phyloP scores from a whole-genome alignment of 1,140 invertebrate species.

The Tigriopus japonicus region DNA sequence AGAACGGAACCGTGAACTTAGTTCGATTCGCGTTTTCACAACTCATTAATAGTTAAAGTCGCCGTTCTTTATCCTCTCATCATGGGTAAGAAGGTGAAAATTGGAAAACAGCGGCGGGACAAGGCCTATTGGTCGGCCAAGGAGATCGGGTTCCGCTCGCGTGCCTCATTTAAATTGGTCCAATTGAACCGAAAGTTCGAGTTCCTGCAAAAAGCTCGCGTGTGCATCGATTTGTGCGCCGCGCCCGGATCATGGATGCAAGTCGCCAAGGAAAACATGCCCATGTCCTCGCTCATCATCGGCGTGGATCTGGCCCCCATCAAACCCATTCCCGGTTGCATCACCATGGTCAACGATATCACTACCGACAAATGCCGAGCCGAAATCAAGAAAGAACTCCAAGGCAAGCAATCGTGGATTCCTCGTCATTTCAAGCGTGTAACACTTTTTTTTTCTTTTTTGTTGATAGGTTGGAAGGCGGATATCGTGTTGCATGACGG shows the following conservation, averaged over 20 bases:
- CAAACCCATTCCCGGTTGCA: constrained; percentile 72
- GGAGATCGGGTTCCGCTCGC: constrained; percentile 68
- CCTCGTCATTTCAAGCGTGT: no score
- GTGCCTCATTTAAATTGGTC: constrained; percentile 95
- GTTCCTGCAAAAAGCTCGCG: constrained; percentile 84
- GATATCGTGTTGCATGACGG: constrained; percentile 93
- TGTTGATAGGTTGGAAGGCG: constrained; percentile 39
- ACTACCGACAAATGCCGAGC: constrained; percentile 60
- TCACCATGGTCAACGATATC: constrained; percentile 79
- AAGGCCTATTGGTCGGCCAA: constrained; percentile 97
- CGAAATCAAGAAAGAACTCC: constrained; percentile 29
- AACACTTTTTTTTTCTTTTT: no score
- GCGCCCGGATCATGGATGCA: constrained; percentile 99
- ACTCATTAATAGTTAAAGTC: no score
- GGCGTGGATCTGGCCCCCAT: constrained; percentile 93
- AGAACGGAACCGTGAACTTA: no score
- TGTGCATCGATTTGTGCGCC: constrained; percentile 93
- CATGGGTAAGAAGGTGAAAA: constrained; percentile 93
- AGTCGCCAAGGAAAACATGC: constrained; percentile 96
- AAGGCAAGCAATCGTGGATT: neutral
- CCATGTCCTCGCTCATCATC: constrained; percentile 80
- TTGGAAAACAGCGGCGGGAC: constrained; percentile 93
- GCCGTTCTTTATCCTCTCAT: no score
- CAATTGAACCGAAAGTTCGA: constrained; percentile 94
- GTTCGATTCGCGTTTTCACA: no score